phyloP scores from a whole-genome alignment of 2,888 invertebrate genomes.

The Neocrepidodera transversa region DNA sequence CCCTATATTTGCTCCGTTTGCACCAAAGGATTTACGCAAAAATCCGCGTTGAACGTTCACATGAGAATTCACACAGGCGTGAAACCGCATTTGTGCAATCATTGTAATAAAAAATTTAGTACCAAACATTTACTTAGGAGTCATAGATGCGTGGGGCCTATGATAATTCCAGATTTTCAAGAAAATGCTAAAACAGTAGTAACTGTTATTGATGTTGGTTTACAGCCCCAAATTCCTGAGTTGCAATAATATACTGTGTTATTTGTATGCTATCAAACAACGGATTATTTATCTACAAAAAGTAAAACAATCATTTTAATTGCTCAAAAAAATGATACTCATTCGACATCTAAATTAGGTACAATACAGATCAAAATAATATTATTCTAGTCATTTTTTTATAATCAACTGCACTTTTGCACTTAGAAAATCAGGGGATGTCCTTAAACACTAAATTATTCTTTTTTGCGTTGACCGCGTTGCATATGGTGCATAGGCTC shows the following conservation, averaged over 20 bases:
- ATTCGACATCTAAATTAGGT: too few species aligned
- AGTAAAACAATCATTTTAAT: too few species aligned
- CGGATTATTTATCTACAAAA: too few species aligned
- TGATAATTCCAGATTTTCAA: constrained; percentile 54
- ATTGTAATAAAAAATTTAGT: constrained; percentile 50
- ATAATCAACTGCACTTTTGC: too few species aligned
- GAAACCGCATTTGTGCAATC: constrained; percentile 63
- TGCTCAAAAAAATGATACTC: too few species aligned
- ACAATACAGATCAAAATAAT: too few species aligned
- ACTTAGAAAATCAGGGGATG: too few species aligned
- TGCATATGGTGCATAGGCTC: too few species aligned
- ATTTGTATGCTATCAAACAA: too few species aligned
- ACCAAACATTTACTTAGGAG: constrained; percentile 47
- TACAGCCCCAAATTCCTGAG: background rate
- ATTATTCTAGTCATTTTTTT: too few species aligned
- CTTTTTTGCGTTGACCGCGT: too few species aligned
- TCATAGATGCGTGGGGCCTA: constrained; percentile 44
- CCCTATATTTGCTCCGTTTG: constrained; percentile 57
- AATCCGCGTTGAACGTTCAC: constrained; percentile 63
- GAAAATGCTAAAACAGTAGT: constrained; percentile 39
- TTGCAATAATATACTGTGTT: background rate
- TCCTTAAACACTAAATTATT: too few species aligned
- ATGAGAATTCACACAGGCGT: constrained; percentile 57
- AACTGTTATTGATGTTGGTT: background rate
- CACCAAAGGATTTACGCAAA: constrained; percentile 63